These are phyloP conservation scores for Prionailurus viverrinus DNA, from an alignment of 2,113 vertebrate genomes.

Conservation along the genomic window DNA sequence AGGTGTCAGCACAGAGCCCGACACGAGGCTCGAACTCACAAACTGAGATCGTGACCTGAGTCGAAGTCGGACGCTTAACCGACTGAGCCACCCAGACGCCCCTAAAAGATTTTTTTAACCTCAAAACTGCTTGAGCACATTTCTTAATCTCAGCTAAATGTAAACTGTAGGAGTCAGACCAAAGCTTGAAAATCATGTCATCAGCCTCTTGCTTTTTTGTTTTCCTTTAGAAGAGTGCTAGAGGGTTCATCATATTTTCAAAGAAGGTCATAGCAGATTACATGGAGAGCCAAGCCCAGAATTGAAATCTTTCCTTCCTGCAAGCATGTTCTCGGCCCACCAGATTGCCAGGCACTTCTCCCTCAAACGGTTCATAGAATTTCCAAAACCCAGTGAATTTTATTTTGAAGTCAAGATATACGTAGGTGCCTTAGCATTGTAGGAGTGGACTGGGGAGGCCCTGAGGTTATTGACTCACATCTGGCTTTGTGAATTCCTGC, in stretches of 20 bases:
- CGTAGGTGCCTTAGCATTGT: neutral
- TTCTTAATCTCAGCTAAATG: slow-evolving; percentile 45
- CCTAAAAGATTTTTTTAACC: neutral
- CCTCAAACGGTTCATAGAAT: neutral
- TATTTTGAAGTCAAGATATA: neutral
- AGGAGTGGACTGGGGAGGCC: neutral
- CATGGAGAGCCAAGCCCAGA: neutral
- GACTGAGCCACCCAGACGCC: too few species aligned
- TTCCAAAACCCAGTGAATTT: neutral
- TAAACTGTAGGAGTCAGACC: neutral
- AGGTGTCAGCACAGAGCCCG: too few species aligned
- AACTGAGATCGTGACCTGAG: too few species aligned
- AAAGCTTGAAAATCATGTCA: slow-evolving; percentile 36
- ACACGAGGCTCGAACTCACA: too few species aligned
- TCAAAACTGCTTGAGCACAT: slow-evolving; percentile 47
- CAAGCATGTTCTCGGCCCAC: neutral
- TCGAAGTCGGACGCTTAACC: too few species aligned
- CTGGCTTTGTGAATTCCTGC: neutral
- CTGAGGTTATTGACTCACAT: neutral
- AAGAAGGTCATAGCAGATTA: neutral
- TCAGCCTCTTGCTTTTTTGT: slow-evolving; percentile 60
- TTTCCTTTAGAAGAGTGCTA: slow-evolving; percentile 23
- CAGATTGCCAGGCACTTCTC: neutral
- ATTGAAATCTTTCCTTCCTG: neutral
- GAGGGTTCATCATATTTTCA: slow-evolving; percentile 3